phyloP scores from a whole-genome alignment of 2,797 vertebrate genomes.

The Rallus crepitans region DNA sequence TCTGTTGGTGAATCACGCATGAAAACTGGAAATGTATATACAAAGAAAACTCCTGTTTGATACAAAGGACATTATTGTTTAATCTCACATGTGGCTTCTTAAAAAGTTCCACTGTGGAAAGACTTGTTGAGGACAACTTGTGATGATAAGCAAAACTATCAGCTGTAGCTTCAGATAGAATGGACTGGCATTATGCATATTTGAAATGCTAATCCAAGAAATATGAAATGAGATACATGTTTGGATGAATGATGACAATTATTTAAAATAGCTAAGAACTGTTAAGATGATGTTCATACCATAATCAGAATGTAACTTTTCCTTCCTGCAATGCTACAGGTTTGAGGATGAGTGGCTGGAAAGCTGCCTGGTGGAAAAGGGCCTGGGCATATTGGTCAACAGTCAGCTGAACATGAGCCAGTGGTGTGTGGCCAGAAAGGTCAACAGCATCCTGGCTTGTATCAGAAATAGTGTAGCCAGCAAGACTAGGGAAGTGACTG shows the following conservation, averaged over 20 bases:
- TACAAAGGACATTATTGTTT: background rate
- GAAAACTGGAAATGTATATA: background rate
- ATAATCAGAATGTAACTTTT: background rate
- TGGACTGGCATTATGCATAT: background rate
- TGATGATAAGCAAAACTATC: background rate
- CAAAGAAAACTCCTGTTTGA: background rate
- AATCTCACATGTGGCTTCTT: background rate
- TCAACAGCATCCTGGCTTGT: background rate
- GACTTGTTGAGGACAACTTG: background rate
- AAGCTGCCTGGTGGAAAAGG: background rate
- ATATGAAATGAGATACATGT: background rate
- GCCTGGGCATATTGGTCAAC: rapidly evolving
- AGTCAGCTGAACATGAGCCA: background rate
- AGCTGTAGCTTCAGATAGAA: background rate
- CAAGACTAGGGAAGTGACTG: background rate
- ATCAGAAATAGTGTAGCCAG: background rate
- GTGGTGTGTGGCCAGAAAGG: background rate
- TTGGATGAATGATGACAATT: background rate
- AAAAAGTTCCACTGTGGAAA: background rate
- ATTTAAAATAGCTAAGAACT: background rate
- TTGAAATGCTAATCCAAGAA: background rate
- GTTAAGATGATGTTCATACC: background rate
- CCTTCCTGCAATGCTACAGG: background rate
- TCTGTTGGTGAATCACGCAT: background rate
- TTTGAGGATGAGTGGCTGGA: background rate